phyloP scores from a whole-genome alignment of 2,113 vertebrate species.

The Gallinago media region DNA sequence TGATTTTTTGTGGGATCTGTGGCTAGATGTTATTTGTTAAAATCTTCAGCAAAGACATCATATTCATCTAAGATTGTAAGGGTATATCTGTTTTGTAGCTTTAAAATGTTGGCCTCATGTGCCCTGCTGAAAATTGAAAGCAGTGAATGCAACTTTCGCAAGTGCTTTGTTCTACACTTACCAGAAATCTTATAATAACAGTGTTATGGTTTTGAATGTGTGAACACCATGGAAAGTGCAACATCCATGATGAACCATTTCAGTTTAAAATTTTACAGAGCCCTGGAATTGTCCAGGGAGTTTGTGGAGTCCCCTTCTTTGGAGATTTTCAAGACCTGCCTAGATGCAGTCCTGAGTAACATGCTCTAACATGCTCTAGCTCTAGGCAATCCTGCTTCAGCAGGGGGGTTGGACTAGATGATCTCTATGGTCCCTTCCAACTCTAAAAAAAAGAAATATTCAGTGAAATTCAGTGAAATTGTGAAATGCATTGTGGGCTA shows the following conservation, averaged over 20 bases:
- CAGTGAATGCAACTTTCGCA: not conserved
- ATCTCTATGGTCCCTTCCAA: no score
- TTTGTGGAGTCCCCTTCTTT: no score
- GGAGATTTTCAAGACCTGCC: no score
- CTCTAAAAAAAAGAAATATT: no score
- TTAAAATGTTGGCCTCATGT: not conserved
- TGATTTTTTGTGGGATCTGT: not conserved
- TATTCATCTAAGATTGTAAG: not conserved
- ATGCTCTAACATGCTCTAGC: no score
- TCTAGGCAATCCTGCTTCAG: no score
- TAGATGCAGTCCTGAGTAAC: no score
- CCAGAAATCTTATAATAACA: not conserved
- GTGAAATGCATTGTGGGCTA: not conserved
- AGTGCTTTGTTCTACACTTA: not conserved
- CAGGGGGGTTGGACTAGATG: no score
- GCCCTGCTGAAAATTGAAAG: not conserved
- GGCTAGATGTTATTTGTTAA: not conserved
- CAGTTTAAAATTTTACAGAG: not conserved
- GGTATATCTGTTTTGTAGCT: not conserved
- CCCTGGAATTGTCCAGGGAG: no score
- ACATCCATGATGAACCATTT: not conserved
- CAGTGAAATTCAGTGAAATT: not conserved
- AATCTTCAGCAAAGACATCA: not conserved
- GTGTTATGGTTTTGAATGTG: not conserved
- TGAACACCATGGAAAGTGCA: not conserved